These are phyloP conservation scores for Callithrix jacchus DNA, from an alignment of 2,113 vertebrate species.

Conservation along the genomic window DNA sequence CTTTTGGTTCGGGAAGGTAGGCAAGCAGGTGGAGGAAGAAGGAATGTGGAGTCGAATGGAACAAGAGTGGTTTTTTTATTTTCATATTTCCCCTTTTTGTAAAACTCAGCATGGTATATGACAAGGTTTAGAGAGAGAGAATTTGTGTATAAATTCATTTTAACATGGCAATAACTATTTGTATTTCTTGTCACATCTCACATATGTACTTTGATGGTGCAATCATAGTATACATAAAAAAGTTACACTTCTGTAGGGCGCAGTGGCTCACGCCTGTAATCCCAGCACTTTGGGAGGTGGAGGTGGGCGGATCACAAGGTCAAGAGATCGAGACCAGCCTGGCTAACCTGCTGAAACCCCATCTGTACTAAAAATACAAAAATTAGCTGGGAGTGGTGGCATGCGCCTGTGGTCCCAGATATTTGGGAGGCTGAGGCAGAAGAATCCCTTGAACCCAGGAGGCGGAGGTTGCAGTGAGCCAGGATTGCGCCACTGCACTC, in stretches of 20 bases:
- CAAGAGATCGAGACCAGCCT: too few species aligned
- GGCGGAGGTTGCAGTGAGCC: too few species aligned
- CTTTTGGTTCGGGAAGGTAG: background rate
- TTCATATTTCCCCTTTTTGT: conserved; percentile 53
- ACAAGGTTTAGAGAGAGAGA: conserved; percentile 22
- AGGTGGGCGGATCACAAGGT: too few species aligned
- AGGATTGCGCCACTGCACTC: too few species aligned
- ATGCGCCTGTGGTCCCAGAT: too few species aligned
- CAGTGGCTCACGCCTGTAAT: too few species aligned
- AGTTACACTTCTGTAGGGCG: background rate
- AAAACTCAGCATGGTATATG: conserved; percentile 1
- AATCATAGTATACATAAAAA: conserved; percentile 12
- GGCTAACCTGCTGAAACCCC: too few species aligned
- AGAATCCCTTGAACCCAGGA: too few species aligned
- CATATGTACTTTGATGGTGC: conserved; percentile 3
- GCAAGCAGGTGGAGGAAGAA: background rate
- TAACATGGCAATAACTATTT: conserved; percentile 43
- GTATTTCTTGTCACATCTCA: conserved; percentile 27
- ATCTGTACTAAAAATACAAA: too few species aligned
- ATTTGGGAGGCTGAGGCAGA: too few species aligned
- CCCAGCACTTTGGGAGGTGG: too few species aligned
- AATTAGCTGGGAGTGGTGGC: too few species aligned
- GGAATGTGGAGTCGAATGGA: conserved; percentile 12
- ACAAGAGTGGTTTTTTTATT: background rate
- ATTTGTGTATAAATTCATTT: conserved; percentile 37